Evolutionary conservation across 2,888 invertebrate species (phyloP).

Genomic region (Tenthredo livida): DNA sequence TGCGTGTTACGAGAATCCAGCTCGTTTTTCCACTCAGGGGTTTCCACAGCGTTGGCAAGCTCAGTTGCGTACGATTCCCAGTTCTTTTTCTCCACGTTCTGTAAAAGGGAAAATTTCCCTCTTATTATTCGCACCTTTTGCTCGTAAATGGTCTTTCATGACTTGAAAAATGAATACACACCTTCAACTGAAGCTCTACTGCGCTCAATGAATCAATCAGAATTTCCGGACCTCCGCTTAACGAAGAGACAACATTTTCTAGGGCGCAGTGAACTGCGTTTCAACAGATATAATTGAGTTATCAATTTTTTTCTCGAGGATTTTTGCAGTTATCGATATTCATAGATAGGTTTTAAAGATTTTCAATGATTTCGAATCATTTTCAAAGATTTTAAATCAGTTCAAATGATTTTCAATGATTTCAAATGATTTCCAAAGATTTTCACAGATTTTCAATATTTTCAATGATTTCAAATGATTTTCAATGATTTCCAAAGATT

Average conservation of each 20-base stretch:
- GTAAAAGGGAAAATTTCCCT: conserved; percentile 73
- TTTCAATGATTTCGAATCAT: no score
- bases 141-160: conserved; percentile 76
- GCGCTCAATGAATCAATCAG: conserved; percentile 65
- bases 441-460: no score
- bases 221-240: conserved; percentile 56
- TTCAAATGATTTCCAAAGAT: background rate
- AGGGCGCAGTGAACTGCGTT: conserved; percentile 78
- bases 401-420: background rate
- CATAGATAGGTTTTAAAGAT: no score
- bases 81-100: conserved; percentile 69
- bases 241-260: conserved; percentile 69
- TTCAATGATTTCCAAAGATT: background rate
- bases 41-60: conserved; percentile 39
- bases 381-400: no score
- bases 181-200: conserved; percentile 67
- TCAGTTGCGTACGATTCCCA: conserved; percentile 69
- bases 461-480: background rate
- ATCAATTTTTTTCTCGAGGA: conserved; percentile 72
- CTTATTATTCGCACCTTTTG: conserved; percentile 59
- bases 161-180: conserved; percentile 69
- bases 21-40: conserved; percentile 64
- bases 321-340: background rate
- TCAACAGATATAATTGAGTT: conserved; percentile 74
- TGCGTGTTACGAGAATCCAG: conserved; percentile 65